Evolutionary conservation across 2,888 invertebrate genomes (phyloP).

Genomic region (Xestia xanthographa): DNA sequence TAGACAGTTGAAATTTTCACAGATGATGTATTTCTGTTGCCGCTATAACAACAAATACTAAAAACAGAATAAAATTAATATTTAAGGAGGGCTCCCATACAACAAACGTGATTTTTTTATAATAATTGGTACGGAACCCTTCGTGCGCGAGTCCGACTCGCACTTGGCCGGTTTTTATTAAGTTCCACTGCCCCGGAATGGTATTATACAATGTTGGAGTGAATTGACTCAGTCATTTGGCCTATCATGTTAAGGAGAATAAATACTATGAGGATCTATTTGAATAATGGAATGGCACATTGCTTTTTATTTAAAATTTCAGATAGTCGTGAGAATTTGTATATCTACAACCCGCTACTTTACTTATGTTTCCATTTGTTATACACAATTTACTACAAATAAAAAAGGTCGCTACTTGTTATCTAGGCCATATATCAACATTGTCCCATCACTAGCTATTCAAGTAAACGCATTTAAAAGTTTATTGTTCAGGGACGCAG

Average conservation of each 20-base stretch:
- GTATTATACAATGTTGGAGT: neutral
- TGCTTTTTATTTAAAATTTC: neutral
- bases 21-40: too few species aligned
- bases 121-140: too few species aligned
- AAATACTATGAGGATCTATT: neutral
- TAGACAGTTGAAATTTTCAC: too few species aligned
- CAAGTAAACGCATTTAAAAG: conserved; percentile 40
- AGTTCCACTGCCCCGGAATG: too few species aligned
- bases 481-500: conserved; percentile 7
- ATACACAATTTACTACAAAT: neutral
- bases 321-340: neutral
- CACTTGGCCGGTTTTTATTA: too few species aligned
- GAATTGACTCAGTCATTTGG: neutral
- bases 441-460: conserved; percentile 17
- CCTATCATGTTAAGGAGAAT: neutral
- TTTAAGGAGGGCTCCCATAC: too few species aligned
- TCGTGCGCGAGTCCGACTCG: too few species aligned
- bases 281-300: neutral
- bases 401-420: neutral
- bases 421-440: neutral
- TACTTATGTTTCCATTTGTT: too few species aligned
- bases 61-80: too few species aligned
- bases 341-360: neutral
- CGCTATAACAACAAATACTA: too few species aligned
- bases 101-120: too few species aligned